Evolutionary conservation across 2,888 invertebrate species (phyloP), one percentile per base, ranked within the genome.

Genomic region (Eulithis prunata): DNA sequence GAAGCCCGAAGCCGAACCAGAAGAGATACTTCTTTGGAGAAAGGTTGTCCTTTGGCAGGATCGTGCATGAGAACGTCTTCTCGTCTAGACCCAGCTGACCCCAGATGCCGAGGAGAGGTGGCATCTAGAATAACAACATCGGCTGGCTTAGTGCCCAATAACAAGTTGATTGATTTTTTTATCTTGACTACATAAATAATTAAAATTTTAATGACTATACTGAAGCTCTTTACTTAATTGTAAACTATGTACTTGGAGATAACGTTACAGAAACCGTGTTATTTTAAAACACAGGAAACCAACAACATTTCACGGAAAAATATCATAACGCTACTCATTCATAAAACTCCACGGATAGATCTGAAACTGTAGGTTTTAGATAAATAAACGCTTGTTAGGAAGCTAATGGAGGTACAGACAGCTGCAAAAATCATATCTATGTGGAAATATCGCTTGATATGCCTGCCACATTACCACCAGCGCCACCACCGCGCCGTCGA

Each of bases 11-110:
- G 1, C 97, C 97, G 75, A 97, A 94, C 13, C 96, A 93, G 90
- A 98, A 98, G 0, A 98, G 93, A 63, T 96, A 95, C 84, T 97
- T 97, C 90, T 97, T 97, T 3, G 97, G 97, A 0, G 97, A 97
- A 71, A 88, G 93, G 49, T 96, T 96, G 80, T 96, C 94, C 80
- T 97, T 96, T 70, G 88, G 90, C 57, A 98, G 92, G 75, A 98
- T 97, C 28, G 98, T 98, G 86, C 98, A 98, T 0, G 98, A 98
- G 85, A 98, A 98, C 2, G 97, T 97, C 21, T 94, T 93, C 38
- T 94, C 92, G 75, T 97, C 96, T 46, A 97, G 90, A 0, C 98
- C 98, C 70, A 98, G 94, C 75, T 94, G 95, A 13, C 98, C 98
- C 98, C 98, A 98, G 14, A 97, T 89, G 60, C 96, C 97, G 10